These are phyloP conservation scores for Hymenochirus boettgeri DNA, from an alignment of 2,113 vertebrate genomes.

Conservation along the genomic window DNA sequence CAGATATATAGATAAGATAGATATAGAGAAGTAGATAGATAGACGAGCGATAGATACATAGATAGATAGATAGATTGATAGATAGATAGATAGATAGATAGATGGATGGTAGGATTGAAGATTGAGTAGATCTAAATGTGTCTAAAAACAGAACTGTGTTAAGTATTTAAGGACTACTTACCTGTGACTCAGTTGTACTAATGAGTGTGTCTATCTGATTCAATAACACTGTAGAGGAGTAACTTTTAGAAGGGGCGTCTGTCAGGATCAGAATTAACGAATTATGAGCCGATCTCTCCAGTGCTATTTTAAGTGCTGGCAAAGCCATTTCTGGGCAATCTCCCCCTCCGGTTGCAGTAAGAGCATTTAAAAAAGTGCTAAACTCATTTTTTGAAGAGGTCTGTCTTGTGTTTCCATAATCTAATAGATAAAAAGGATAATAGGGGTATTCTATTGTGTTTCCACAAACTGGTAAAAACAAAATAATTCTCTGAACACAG, in stretches of 20 bases:
- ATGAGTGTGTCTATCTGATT: constrained; percentile 5
- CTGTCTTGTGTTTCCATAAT: background rate
- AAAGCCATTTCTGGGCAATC: constrained; percentile 22
- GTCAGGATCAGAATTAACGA: constrained; percentile 20
- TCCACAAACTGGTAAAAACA: no score
- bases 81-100: no score
- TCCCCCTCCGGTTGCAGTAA: background rate
- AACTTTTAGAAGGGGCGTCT: constrained; percentile 25
- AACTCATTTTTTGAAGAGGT: background rate
- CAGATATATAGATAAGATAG: no score
- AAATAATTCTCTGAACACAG: no score
- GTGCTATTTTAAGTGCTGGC: constrained; percentile 7
- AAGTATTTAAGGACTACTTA: background rate
- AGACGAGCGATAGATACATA: no score
- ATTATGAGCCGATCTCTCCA: background rate
- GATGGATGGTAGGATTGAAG: no score
- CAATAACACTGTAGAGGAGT: background rate
- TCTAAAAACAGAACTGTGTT: no score
- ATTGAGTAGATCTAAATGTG: no score
- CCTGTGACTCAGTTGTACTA: constrained; percentile 4
- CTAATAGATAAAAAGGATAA: background rate
- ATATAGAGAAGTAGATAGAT: no score
- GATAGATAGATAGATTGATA: no score
- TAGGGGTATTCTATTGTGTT: no score
- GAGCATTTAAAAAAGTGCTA: constrained; percentile 14